These are phyloP conservation scores for Cassiopea xamachana DNA, from an alignment of 30 jellyfish, hydroid and myxozoan species.

Conservation along the genomic window DNA sequence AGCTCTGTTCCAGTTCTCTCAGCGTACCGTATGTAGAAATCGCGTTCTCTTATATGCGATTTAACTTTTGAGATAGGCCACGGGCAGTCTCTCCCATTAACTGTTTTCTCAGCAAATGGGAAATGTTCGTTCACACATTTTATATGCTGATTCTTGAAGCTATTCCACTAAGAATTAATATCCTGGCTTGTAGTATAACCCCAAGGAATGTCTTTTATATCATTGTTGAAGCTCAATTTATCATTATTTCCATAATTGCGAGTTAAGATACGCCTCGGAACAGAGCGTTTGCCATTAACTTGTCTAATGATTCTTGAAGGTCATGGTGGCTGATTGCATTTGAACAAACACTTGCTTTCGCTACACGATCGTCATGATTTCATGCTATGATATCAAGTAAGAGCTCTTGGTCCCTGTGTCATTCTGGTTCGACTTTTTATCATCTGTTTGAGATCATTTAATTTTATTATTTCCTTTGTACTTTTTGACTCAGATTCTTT, in stretches of 20 bases:
- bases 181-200: slow-evolving; percentile 13
- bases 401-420: slow-evolving; percentile 16
- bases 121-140: slow-evolving; percentile 49
- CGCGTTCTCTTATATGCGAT: slow-evolving; percentile 42
- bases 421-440: slow-evolving; percentile 33
- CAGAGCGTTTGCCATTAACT: slow-evolving; percentile 31
- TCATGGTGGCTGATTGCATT: slow-evolving; percentile 42
- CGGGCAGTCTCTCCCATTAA: slow-evolving; percentile 47
- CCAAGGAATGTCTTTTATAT: slow-evolving; percentile 42
- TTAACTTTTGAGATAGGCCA: slow-evolving; percentile 33
- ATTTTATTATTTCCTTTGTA: slow-evolving; percentile 18
- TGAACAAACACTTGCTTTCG: slow-evolving; percentile 36
- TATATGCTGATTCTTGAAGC: slow-evolving; percentile 11
- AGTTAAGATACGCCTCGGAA: slow-evolving; percentile 44
- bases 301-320: slow-evolving; percentile 6
- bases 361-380: slow-evolving; percentile 33
- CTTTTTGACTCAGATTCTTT: slow-evolving; percentile 32
- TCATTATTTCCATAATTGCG: slow-evolving; percentile 33
- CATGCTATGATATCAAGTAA: slow-evolving; percentile 41
- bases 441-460: slow-evolving; percentile 31
- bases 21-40: slow-evolving; percentile 30
- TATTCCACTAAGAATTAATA: slow-evolving; percentile 46
- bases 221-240: slow-evolving; percentile 23
- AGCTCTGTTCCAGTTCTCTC: slow-evolving; percentile 39
- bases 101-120: slow-evolving; percentile 35